Evolutionary conservation across 2,797 vertebrate genomes (phyloP), one percentile per base, ranked within the genome.

Genomic region (Ctenochaetus hawaiiensis): DNA sequence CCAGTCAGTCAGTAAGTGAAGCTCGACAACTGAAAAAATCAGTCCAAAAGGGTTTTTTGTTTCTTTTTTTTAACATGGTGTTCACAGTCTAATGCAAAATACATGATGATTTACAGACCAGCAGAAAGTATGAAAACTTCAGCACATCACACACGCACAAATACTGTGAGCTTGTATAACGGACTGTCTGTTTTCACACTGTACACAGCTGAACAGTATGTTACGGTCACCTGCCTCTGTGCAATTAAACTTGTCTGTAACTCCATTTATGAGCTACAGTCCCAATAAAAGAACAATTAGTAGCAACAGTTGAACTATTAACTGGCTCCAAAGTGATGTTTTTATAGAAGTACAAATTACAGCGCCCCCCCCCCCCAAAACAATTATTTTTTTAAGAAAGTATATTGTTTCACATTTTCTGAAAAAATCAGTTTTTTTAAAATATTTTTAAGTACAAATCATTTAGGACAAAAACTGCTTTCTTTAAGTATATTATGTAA

Each of bases 1-100:
- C n/a, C 60, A 69, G 74, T 80, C 84, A 84, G 44, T 67, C 59
- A 80, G 78, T 76, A 51, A 34, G 30, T 44, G 37, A 44, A 43
- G 37, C 52, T 51, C 57, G 76, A 44, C 6, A 41, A 39, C 17
- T 45, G 4, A 39, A 56, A 53, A 34, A 53, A 67, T 60, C 22
- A 52, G 9, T 76, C 8, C 53, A 23, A 22, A 56, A 71, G 10
- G 61, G 16, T 48, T 16, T 48, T 48, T n/a, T 17, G 16, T 47
- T 63, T 59, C 12, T 20, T 22, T 34, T 26, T 26, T 26, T 26
- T 26, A 26, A 9, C 14, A 26, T 45, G 14, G 11, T 39, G 18
- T 10, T 48, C 3, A 58, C 39, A 18, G 23, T 47, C 26, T 54
- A 39, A 47, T 44, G 11, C 17, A 1, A 73, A 49, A 52, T 7